Base-by-base conservation (phyloP, 2,888 invertebrate species). In the Apotomis capreana region DNA sequence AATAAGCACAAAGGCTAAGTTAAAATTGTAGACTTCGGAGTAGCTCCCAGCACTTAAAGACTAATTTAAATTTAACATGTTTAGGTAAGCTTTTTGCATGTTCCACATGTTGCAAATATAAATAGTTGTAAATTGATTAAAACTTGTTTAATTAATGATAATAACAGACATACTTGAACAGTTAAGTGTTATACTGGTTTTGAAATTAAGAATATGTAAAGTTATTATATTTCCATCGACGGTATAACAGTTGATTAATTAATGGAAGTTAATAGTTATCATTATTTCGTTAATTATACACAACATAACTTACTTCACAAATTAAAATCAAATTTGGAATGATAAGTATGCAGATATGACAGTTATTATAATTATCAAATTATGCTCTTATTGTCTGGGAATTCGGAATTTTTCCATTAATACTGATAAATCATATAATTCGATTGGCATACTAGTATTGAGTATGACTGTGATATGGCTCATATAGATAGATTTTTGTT, bases 151-250 rank as follows among this genome's bases (percentile, higher is more conserved):
- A 61, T 62, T 62, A 40, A 8, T 13, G 57, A 44, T 57, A 36
- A 46, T 67, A 49, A 58, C 46, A 36, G 46, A 13, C 26, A 65
- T 9, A 4, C 26, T 26, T 26, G 26, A 51, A 58, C 13, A 51
- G 15, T 60, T 52, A 59, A 68, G 37, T 57, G 13, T 40, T 13
- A 51, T 59, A 68, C 68, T 37, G 51, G 68, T 68, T 59, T 44
- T 26, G 36, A 3, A 10, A 49, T 59, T 59, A 52, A 49, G 26
- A 5, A 58, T n/a, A 9, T 58, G 52, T 60, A 5, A 68, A 60
- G 44, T 52, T 51, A 52, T 51, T 36, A 51, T 59, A 54, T 5
- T 15, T 40, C n/a, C 46, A 3, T 37, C 37, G n/a, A n/a, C 37
- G 51, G 37, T 37, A 10, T 63, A 37, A 8, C 6, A 10, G 9